Percentiles rank a stretch among this genome's conserved stretches.
phyloP scores from a whole-genome alignment of 1,140 invertebrate genomes.

The Neotoxoptera formosana region DNA sequence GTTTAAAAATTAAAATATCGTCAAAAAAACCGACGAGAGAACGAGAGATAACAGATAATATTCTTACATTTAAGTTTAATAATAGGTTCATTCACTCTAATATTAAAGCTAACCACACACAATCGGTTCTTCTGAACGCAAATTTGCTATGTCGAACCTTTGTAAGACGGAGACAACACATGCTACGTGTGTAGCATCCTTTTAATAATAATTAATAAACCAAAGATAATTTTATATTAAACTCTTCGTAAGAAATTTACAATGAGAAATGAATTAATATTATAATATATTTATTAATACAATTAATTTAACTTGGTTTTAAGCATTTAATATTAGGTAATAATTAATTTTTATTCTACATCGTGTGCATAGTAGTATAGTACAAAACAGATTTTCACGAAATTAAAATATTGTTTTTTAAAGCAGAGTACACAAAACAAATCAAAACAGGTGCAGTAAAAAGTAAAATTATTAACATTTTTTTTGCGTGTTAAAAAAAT shows the following conservation, averaged over 20 bases:
- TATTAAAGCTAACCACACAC: no score
- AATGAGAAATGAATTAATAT: not conserved
- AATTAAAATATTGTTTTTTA: not conserved
- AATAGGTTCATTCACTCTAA: no score
- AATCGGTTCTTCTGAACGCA: no score
- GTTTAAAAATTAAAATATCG: no score
- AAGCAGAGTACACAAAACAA: not conserved
- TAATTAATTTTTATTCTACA: not conserved
- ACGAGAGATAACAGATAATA: no score
- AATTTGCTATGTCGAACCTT: no score
- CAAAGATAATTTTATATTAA: no score
- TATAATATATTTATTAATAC: not conserved
- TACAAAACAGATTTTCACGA: not conserved
- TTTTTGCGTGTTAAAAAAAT: not conserved
- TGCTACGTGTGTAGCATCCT: no score
- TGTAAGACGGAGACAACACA: no score
- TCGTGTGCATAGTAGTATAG: not conserved
- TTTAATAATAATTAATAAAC: not conserved
- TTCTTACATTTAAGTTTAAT: no score
- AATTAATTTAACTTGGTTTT: not conserved
- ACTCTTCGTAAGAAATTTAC: not conserved
- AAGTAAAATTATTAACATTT: not conserved
- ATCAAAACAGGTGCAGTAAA: conserved; percentile 20
- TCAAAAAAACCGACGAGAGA: no score
- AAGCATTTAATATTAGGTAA: not conserved